A percentile compares a stretch with the other conserved stretches of the same genome.
Conservation (phyloP, 2,797 vertebrate genomes). For the Tamandua tetradactyla region DNA sequence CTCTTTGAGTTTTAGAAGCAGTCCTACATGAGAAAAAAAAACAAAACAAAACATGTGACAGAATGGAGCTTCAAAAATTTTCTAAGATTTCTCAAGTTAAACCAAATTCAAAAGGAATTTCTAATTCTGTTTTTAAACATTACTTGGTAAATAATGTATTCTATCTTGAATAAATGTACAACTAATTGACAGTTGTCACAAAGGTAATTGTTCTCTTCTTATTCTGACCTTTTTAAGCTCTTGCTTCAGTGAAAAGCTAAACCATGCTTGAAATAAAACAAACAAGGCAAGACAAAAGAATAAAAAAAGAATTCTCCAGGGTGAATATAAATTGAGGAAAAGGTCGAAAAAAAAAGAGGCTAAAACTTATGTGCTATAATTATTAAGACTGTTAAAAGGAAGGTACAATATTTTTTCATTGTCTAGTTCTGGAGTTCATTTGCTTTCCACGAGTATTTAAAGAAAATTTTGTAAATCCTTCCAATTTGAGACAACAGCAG, state of each 20-base stretch:
- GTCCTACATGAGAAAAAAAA: not conserved
- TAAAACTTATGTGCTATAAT: constrained; percentile 62
- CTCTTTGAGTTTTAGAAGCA: constrained; percentile 75
- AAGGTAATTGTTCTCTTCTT: constrained; percentile 57
- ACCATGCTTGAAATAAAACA: constrained; percentile 40
- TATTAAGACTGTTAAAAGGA: constrained; percentile 75
- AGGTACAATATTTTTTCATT: constrained; percentile 48
- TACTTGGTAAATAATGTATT: constrained; percentile 43
- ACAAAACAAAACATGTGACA: not conserved
- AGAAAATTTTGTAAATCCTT: constrained; percentile 77
- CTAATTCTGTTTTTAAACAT: constrained; percentile 45
- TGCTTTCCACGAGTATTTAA: constrained; percentile 77
- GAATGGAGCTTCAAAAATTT: constrained; percentile 55
- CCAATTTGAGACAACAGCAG: constrained; percentile 80
- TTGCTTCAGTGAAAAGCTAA: constrained; percentile 72
- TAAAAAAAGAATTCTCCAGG: constrained; percentile 51
- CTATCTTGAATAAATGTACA: constrained; percentile 52
- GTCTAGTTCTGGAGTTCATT: constrained; percentile 75
- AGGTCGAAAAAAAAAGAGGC: constrained; percentile 69
- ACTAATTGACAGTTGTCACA: constrained; percentile 65
- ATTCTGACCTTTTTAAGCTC: constrained; percentile 65
- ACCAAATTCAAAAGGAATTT: constrained; percentile 61
- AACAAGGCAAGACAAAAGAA: constrained; percentile 69
- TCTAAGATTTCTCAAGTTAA: constrained; percentile 65
- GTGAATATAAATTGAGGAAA: constrained; percentile 78